Base-by-base conservation (phyloP, 1,140 invertebrate species). In the Atopsyche davidsoni region DNA sequence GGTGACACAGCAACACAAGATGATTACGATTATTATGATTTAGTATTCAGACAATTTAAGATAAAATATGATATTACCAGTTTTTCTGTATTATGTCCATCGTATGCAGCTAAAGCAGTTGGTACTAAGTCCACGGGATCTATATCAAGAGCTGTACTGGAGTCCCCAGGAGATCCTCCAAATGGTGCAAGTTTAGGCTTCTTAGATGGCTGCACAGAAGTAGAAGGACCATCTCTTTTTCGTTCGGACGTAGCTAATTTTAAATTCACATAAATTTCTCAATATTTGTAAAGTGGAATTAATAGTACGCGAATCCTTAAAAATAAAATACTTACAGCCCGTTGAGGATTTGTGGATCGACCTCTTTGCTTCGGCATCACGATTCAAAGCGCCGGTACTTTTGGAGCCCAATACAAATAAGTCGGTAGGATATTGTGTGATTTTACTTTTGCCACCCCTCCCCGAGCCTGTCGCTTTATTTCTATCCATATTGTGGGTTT, bases 51-150 rank as follows among this genome's bases (percentile, higher is more conserved):
- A n/a, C n/a, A n/a, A n/a, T n/a, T n/a, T n/a, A n/a, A n/a, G n/a
- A n/a, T n/a, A n/a, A n/a, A n/a, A n/a, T n/a, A n/a, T n/a, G n/a
- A n/a, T n/a, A n/a, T 57, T 48, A 73, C 71, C 60, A 72, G 54
- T 64, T 72, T 73, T 45, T 73, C 71, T 45, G 68, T 71, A 28
- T 74, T 74, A 48, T 72, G 68, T 45, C 65, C 69, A 39, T 72
- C 70, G 22, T 71, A 51, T 9, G 71, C 71, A 34, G 68, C 65
- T 10, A 73, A 51, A 1, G 69, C 70, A 59, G 67, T 69, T 7
- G 70, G 65, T 11, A 74, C 70, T 17, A 74, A 58, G 36, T 74
- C 71, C 3, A 70, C 68, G 3, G 71, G 72, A 41, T 74, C 72
- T n/a, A 74, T 62, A 45, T 74, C 72, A 2, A 72, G 56, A 3